A percentile compares a stretch with the other conserved stretches of the same genome.
Evolutionary conservation across 2,113 vertebrate species (phyloP).

Genomic region (Chamaea fasciata): DNA sequence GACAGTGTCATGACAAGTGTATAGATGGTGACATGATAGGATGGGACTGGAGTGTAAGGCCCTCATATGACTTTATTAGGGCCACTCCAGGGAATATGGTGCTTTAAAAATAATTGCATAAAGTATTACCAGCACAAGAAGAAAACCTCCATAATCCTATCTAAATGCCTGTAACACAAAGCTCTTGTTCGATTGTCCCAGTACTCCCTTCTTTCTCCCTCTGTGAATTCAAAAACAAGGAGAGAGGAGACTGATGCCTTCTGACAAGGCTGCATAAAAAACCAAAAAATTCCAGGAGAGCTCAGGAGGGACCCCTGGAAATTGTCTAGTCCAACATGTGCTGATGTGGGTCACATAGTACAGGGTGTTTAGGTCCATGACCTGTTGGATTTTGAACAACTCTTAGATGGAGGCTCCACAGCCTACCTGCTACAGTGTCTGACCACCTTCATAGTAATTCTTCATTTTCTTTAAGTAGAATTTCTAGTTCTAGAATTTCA

Average conservation of each 20-base stretch:
- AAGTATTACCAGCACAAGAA: not conserved
- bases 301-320: not conserved
- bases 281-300: not conserved
- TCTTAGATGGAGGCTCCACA: not conserved
- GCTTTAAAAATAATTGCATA: not conserved
- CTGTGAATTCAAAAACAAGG: not conserved
- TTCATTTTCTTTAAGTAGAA: not conserved
- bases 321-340: not conserved
- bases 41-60: not conserved
- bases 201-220: not conserved
- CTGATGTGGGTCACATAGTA: not conserved
- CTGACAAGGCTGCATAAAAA: not conserved
- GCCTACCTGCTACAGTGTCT: not conserved
- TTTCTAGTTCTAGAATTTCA: not conserved
- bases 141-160: fast-evolving
- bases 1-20: not conserved
- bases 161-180: not conserved
- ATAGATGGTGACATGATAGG: not conserved
- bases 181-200: not conserved
- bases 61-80: not conserved
- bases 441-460: fast-evolving
- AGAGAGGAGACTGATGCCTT: not conserved
- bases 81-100: fast-evolving
- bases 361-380: not conserved
- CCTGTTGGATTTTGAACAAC: not conserved